These are phyloP conservation scores for Drosophila pegasa DNA, from an alignment of 2,888 invertebrate genomes.

Conservation along the genomic window DNA sequence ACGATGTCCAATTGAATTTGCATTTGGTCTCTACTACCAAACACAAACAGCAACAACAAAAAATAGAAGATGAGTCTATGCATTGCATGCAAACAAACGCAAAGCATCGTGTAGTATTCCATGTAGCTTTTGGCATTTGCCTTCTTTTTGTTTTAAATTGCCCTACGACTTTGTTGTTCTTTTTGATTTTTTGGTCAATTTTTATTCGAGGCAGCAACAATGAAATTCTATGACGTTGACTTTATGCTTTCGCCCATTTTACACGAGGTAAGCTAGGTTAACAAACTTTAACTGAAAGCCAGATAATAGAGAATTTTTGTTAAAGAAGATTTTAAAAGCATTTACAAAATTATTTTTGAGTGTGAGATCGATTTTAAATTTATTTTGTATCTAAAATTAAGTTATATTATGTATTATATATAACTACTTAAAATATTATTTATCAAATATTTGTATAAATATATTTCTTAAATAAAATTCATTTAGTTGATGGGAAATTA, in stretches of 20 bases:
- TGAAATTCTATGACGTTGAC: conserved; percentile 60
- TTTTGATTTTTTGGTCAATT: conserved; percentile 28
- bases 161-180: conserved; percentile 30
- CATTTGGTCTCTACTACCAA: conserved; percentile 59
- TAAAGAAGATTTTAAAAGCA: neutral
- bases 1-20: conserved; percentile 72
- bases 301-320: neutral
- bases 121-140: conserved; percentile 61
- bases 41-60: conserved; percentile 23
- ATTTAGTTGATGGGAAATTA: no score
- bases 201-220: conserved; percentile 43
- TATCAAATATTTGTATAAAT: no score
- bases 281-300: conserved; percentile 14
- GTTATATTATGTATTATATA: no score
- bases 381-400: no score
- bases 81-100: conserved; percentile 52
- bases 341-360: no score
- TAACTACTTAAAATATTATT: no score
- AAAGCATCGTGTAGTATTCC: conserved; percentile 59
- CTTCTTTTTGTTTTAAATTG: conserved; percentile 58
- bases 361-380: no score
- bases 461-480: no score
- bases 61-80: conserved; percentile 5
- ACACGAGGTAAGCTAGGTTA: conserved; percentile 13
- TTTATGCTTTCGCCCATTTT: conserved; percentile 32